A percentile compares a stretch with the other conserved stretches of the same genome.
phyloP scores from a whole-genome alignment of 2,888 invertebrate species.

The Tinea trinotella region DNA sequence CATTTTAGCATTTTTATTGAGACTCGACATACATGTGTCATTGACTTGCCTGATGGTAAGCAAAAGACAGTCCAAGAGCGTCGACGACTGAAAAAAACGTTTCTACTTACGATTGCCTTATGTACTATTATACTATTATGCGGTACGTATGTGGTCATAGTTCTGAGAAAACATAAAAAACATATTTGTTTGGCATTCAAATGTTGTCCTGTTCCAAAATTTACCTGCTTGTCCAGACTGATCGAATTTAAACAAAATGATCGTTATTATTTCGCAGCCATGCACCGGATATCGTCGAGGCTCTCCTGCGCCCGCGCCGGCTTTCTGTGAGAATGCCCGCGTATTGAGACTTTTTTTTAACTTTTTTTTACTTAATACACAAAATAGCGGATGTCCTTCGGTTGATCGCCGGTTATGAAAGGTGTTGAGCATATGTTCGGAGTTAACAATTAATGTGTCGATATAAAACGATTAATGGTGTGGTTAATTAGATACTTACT shows the following conservation, averaged over 20 bases:
- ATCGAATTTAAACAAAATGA: slow-evolving; percentile 31
- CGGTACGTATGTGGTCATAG: too few relatives aligned
- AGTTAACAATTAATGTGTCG: slow-evolving; percentile 16
- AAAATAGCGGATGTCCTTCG: slow-evolving; percentile 72
- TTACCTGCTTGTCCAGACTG: neutral
- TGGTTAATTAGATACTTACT: slow-evolving; percentile 3
- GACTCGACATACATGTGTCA: too few relatives aligned
- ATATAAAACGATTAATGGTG: slow-evolving; percentile 8
- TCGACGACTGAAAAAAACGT: too few relatives aligned
- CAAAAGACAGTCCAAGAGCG: too few relatives aligned
- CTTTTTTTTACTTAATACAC: slow-evolving; percentile 45
- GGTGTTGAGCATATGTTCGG: slow-evolving; percentile 64
- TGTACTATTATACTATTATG: too few relatives aligned
- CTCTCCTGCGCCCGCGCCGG: slow-evolving; percentile 28
- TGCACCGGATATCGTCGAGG: slow-evolving; percentile 4
- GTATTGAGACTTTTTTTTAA: slow-evolving; percentile 10
- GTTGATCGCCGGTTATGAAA: slow-evolving; percentile 70
- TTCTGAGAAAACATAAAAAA: too few relatives aligned
- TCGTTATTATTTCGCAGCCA: slow-evolving; percentile 54
- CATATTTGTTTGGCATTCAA: too few relatives aligned
- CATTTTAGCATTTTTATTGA: too few relatives aligned
- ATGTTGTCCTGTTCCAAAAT: neutral
- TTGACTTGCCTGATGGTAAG: too few relatives aligned
- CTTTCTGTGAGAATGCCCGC: slow-evolving; percentile 71
- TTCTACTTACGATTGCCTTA: too few relatives aligned